Evolutionary conservation across 2,888 invertebrate species (phyloP), one percentile per base, ranked within the genome.

Genomic region (Electrophaes corylata): DNA sequence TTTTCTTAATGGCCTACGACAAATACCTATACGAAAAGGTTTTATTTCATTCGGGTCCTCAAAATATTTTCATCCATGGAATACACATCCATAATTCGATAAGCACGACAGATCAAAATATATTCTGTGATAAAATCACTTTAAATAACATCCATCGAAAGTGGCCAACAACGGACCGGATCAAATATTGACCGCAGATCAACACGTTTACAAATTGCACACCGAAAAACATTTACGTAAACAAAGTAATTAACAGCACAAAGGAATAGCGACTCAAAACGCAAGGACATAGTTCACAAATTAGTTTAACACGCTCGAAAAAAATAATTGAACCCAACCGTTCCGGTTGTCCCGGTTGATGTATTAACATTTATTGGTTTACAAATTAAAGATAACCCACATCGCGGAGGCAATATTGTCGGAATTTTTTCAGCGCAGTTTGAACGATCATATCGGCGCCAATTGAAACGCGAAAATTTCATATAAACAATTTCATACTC

Each of bases 361-460:
- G 85, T 88, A 89, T 90, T 88, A 87, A 89, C 87, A 89, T 89
- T 90, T 89, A 90, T 91, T 90, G 89, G 84, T 86, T 89, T 83
- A 85, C 88, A 87, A 87, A 89, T 89, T 90, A 86, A 90, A 92
- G 86, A 86, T 87, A 82, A 81, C 83, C 72, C 76, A 78, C 77
- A 49, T 77, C 74, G 75, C 68, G 68, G 65, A 72, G 71, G 71
- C 76, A 78, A 78, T 85, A 86, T 81, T 81, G 75, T 71, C 69
- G 44, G 64, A 62, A 57, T 65, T 71, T 65, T 61, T 63, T 56
- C 40, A 61, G 62, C 62, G 63, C 62, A 52, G 57, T 70, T 73
- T 66, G 71, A 76, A 71, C 67, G 72, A 58, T 58, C 68, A 71
- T 70, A 59, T 59, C 52, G 58, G 46, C 62, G 56, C 64, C 61